Percentiles rank a stretch among this genome's conserved stretches.
Evolutionary conservation across 2,888 invertebrate genomes (phyloP).

Genomic region (Tipula confusa): DNA sequence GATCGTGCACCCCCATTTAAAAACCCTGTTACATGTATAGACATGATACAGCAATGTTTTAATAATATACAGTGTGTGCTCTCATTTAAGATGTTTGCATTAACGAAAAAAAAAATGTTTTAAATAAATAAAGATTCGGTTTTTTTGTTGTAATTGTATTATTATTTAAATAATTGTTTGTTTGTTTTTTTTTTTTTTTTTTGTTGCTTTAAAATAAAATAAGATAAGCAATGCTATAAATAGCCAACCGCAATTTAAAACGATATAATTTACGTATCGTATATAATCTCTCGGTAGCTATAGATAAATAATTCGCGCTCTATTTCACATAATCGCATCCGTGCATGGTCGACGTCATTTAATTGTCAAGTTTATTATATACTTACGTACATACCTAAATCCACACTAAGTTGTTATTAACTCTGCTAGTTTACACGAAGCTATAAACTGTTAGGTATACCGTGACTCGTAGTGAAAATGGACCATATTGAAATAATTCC

Average conservation of each 20-base stretch:
- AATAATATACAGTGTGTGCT: neutral
- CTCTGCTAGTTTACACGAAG: no score
- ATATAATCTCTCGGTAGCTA: neutral
- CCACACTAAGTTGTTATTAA: no score
- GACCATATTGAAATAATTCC: no score
- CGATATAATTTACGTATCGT: neutral
- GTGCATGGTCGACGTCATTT: neutral
- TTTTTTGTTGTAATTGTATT: neutral
- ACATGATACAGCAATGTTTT: neutral
- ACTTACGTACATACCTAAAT: no score
- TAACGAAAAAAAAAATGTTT: neutral
- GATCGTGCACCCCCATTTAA: no score
- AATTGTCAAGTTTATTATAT: neutral
- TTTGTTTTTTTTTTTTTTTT: no score
- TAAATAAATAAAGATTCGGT: neutral
- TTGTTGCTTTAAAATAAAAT: neutral
- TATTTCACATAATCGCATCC: neutral
- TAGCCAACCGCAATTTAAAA: neutral
- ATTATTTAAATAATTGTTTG: conserved; percentile 25
- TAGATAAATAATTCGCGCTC: neutral
- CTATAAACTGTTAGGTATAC: no score
- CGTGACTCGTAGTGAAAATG: no score
- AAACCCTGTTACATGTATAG: no score
- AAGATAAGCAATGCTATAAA: neutral
- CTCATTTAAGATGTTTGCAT: neutral